These are phyloP conservation scores for Saturnia pavonia DNA, from an alignment of 2,888 invertebrate genomes.

Conservation along the genomic window DNA sequence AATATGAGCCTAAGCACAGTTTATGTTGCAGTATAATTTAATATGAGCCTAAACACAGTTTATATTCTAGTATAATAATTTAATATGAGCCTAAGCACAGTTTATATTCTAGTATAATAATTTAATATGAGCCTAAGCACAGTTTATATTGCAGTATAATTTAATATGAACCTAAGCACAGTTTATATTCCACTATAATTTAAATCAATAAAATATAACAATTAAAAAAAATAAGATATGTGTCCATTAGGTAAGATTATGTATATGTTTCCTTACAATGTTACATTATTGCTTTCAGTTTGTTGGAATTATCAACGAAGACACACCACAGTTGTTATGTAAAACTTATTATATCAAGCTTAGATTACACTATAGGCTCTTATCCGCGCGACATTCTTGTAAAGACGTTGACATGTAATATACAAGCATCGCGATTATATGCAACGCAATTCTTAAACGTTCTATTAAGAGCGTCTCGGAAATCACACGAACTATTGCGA, in stretches of 20 bases:
- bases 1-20: too few relatives aligned
- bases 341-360: conserved; percentile 94
- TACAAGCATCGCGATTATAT: conserved; percentile 86
- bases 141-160: too few relatives aligned
- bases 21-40: too few relatives aligned
- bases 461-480: conserved; percentile 87
- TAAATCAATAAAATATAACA: too few relatives aligned
- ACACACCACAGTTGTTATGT: conserved; percentile 96
- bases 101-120: too few relatives aligned
- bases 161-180: too few relatives aligned
- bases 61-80: too few relatives aligned
- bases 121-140: too few relatives aligned
- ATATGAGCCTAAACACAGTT: neutral
- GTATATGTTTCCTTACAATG: too few relatives aligned
- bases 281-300: conserved; percentile 72
- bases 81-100: neutral
- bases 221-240: too few relatives aligned
- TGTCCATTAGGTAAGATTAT: too few relatives aligned
- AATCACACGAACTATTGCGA: conserved; percentile 67
- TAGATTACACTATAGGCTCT: conserved; percentile 92
- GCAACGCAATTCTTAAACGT: conserved; percentile 95
- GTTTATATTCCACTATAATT: too few relatives aligned
- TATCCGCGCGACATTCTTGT: conserved; percentile 85
- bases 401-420: conserved; percentile 81
- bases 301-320: conserved; percentile 89